Evolutionary conservation across 1,140 invertebrate species (phyloP), one percentile per base, ranked within the genome.

Genomic region (Scylla paramamosain): DNA sequence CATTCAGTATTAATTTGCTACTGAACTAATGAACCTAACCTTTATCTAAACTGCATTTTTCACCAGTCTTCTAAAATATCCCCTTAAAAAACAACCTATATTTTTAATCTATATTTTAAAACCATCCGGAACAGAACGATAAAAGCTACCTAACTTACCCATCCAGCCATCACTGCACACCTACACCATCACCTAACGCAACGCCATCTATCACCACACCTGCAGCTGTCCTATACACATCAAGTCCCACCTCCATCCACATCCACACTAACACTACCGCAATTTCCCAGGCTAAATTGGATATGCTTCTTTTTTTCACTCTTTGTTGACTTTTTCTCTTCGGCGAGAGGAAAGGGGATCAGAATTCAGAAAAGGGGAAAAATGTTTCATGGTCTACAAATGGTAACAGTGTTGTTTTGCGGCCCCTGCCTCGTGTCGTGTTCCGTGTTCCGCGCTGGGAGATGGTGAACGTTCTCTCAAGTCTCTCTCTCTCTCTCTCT

Each of bases 321-420:
- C 16, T 77, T 8, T 77, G 20, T 77, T 77, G 20, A n/a, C 20
- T 77, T 77, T 77, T 77, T n/a, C 25, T 77, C 25, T 77, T n/a
- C 10, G 67, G 67, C 25, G 67, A 77, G 67, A 77, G n/a, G 67
- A n/a, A 25, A 77, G n/a, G 25, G 67, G 67, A 77, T 77, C 67
- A 25, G 67, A 77, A 77, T 77, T 77, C 67, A 25, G 67, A 77
- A 77, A 77, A n/a, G 67, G 67, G 67, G 67, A 77, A n/a, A 77
- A 77, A 77, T 77, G 67, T n/a, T 77, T 12, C 67, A 7, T 77
- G 20, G 67, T 59, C 52, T 12, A 20, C 52, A 77, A 25, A 77
- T 77, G 25, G 67, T 77, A 77, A 77, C 67, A 7, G 67, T n/a
- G 20, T 25, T 25, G 67, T 77, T 77, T n/a, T 25, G 67, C n/a